Base-by-base conservation (phyloP, 2,113 vertebrate genomes). In the Gobiocypris rarus region DNA sequence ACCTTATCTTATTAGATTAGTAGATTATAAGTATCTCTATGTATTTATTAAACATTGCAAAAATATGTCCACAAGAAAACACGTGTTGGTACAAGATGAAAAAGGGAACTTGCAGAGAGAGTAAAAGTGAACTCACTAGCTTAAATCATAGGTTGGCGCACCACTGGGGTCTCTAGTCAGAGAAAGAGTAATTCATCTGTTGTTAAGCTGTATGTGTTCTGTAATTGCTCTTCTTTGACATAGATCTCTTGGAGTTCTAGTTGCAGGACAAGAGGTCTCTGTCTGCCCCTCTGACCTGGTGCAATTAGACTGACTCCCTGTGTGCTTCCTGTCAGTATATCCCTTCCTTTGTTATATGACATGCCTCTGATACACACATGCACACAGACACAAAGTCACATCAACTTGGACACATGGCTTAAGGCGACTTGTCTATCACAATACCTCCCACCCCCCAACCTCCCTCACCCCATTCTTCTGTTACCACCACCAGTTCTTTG, bases 321-420 rank as follows among this genome's bases (percentile, higher is more conserved):
- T 88, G 90, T 91, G 92, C 91, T 92, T 90, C 91, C 92, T 94
- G 92, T 94, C 93, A 94, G 87, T 89, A 22, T 34, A 92, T 91
- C 89, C 86, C 88, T 92, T 91, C 89, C 93, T 91, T 93, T 91
- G 79, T 91, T 89, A 91, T 86, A 83, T 93, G 93, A 94, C 93
- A 91, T 91, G 91, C 93, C 90, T 93, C 91, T 78, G 86, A 92
- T 91, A 91, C 89, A 50, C 61, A 69, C 70, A 45, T 50, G 31
- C 79, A 54, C 71, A 74, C 52, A 14, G 24, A 56, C 22, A 41
- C 65, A 67, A 58, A 48, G 91, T 91, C 92, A 89, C 88, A 83
- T 86, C 87, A 82, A 81, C 69, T 80, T 81, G 61, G 76, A 83
- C 76, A 63, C 26, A 78, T 69, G 50, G 70, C 87, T 81, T 54